Evolutionary conservation across 2,888 invertebrate species (phyloP), one percentile per base, ranked within the genome.

Genomic region (Agonum fuliginosum): DNA sequence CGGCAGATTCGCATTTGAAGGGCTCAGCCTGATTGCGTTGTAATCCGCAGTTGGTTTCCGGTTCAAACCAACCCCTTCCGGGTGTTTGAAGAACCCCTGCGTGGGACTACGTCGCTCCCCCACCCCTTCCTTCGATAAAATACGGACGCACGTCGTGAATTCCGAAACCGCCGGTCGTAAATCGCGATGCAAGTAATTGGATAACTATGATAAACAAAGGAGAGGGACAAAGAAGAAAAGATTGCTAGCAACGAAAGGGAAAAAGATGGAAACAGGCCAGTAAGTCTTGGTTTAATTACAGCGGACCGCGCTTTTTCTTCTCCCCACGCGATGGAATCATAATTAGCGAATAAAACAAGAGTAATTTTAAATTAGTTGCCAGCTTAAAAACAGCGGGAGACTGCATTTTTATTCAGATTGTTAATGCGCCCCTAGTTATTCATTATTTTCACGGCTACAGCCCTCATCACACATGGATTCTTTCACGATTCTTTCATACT

Each of bases 261-360:
- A 43, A 43, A 22, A 69, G 69, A 69, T 14, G 46, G 37, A 24
- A 27, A 46, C 22, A 43, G 22, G 37, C 37, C 12, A 37, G 74
- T 43, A 27, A 58, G 73, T 74, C 43, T 51, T 24, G 65, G 41
- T 30, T 54, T 69, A 76, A 76, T 76, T 76, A 76, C 75, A 10
- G 17, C 30, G 54, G 54, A 8, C 24, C 19, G 69, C 30, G 70
- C 12, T 54, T 41, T 76, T 76, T 69, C 54, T 76, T 24, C 71
- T 30, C 62, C 75, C 51, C 72, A 37, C 17, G 75, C 79, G 78
- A 78, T 78, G 80, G 81, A 80, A 80, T 81, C 80, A 81, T 81
- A 81, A 81, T 81, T 81, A 80, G 80, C 78, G 79, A 78, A 80
- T 80, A 81, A 81, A 81, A 81, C 81, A 80, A 80, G 74, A 81